phyloP scores from a whole-genome alignment of 2,888 invertebrate genomes.

The Sarcophaga variegata region DNA sequence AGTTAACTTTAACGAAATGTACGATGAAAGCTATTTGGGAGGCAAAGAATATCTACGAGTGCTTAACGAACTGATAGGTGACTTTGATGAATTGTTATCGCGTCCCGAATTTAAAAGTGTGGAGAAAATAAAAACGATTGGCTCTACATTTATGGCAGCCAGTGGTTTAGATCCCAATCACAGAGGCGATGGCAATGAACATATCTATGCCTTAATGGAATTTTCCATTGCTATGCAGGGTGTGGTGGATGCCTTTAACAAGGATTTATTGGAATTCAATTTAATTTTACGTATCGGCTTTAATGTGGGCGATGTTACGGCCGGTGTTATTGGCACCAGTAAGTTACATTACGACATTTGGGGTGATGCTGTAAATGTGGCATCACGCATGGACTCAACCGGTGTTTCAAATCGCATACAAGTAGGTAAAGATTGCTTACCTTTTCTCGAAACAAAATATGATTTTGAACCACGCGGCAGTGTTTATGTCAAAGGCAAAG shows the following conservation, averaged over 20 bases:
- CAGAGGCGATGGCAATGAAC: constrained; percentile 86
- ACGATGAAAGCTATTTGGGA: constrained; percentile 97
- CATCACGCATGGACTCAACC: constrained; percentile 98
- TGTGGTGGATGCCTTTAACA: constrained; percentile 93
- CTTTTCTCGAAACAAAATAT: constrained; percentile 88
- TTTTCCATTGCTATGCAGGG: constrained; percentile 96
- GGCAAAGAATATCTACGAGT: constrained; percentile 97
- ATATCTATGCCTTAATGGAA: constrained; percentile 94
- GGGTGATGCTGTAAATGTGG: constrained; percentile 99
- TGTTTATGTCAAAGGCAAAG: constrained; percentile 98
- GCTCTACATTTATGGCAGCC: constrained; percentile 98
- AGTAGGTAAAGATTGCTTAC: constrained; percentile 89
- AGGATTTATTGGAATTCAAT: constrained; percentile 94
- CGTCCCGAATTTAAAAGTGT: constrained; percentile 91
- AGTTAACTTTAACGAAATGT: constrained; percentile 98
- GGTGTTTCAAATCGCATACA: constrained; percentile 94
- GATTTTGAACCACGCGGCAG: constrained; percentile 96
- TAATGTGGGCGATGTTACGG: constrained; percentile 97
- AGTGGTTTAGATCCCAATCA: constrained; percentile 94
- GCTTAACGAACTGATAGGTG: constrained; percentile 96
- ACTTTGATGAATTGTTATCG: constrained; percentile 96
- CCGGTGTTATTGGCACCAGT: constrained; percentile 97
- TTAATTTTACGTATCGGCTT: constrained; percentile 93
- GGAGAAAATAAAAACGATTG: constrained; percentile 99
- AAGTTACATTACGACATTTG: constrained; percentile 98